Percentiles rank a stretch among this genome's conserved stretches.
These are phyloP conservation scores for Physeter macrocephalus DNA, from an alignment of 2,113 vertebrate species.

Conservation along the genomic window DNA sequence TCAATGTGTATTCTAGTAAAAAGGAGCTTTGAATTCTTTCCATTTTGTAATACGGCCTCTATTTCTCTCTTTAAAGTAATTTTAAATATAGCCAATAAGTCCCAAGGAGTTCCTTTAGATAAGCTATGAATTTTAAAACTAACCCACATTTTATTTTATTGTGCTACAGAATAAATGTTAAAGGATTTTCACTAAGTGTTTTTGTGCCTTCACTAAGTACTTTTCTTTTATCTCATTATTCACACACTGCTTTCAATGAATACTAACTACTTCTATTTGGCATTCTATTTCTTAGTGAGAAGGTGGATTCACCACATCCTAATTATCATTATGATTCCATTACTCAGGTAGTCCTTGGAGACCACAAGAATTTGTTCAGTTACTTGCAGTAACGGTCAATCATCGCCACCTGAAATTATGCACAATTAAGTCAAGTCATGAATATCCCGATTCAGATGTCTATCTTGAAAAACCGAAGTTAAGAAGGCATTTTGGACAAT, in stretches of 20 bases:
- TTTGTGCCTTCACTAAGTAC: constrained; percentile 40
- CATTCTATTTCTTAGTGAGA: constrained; percentile 40
- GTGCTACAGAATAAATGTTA: constrained; percentile 58
- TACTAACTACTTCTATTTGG: constrained; percentile 47
- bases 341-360: constrained; percentile 9
- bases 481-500: neutral
- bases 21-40: constrained; percentile 48
- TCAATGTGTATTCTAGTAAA: constrained; percentile 51
- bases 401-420: constrained; percentile 32
- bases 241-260: constrained; percentile 61
- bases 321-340: constrained; percentile 60
- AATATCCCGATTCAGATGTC: constrained; percentile 35
- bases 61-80: constrained; percentile 59
- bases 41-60: constrained; percentile 48
- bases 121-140: constrained; percentile 67
- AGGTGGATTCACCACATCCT: constrained; percentile 20
- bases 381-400: constrained; percentile 23
- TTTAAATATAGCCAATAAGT: constrained; percentile 55
- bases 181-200: constrained; percentile 50
- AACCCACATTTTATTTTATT: constrained; percentile 64
- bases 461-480: constrained; percentile 27
- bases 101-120: constrained; percentile 45
- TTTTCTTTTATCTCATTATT: constrained; percentile 67
- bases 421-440: constrained; percentile 23
- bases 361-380: constrained; percentile 29